These are phyloP conservation scores for Dexiosoma caninum DNA, from an alignment of 2,888 invertebrate species.

Conservation along the genomic window DNA sequence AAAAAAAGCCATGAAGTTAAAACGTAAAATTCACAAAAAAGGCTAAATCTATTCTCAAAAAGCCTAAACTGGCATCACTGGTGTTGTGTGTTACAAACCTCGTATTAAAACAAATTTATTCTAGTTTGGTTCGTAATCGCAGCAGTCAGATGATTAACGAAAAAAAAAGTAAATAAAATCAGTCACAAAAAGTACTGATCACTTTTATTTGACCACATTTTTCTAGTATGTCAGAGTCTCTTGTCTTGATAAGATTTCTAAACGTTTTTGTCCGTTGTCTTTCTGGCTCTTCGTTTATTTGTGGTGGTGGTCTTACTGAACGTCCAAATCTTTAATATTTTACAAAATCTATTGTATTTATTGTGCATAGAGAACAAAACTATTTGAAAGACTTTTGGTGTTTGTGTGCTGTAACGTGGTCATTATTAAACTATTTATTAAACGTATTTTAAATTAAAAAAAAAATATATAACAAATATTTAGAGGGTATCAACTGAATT, in stretches of 20 bases:
- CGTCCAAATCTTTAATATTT: conserved; percentile 41
- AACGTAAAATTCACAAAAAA: too few species aligned
- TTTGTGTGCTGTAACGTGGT: conserved; percentile 55
- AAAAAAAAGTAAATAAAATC: conserved; percentile 25
- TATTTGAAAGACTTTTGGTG: conserved; percentile 29
- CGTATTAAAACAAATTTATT: too few species aligned
- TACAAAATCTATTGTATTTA: conserved; percentile 27
- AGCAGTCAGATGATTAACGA: background rate
- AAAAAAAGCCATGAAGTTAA: too few species aligned
- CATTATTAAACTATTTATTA: conserved; percentile 33
- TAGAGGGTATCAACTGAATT: conserved; percentile 20
- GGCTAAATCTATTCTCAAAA: too few species aligned
- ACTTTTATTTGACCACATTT: conserved; percentile 55
- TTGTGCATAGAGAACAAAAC: background rate
- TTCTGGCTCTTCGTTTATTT: conserved; percentile 60
- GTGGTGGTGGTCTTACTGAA: conserved; percentile 50
- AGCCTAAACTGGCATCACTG: too few species aligned
- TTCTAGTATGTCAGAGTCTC: conserved; percentile 77
- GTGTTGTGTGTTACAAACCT: background rate
- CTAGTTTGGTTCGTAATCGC: too few species aligned
- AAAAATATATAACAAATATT: too few species aligned
- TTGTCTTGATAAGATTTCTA: conserved; percentile 77
- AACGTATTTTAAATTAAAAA: background rate
- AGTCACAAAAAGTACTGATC: conserved; percentile 40
- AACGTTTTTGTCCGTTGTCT: conserved; percentile 61